Percentiles rank a stretch among this genome's conserved stretches.
Evolutionary conservation across 2,797 vertebrate species (phyloP).

Genomic region (Bovichtus variegatus): DNA sequence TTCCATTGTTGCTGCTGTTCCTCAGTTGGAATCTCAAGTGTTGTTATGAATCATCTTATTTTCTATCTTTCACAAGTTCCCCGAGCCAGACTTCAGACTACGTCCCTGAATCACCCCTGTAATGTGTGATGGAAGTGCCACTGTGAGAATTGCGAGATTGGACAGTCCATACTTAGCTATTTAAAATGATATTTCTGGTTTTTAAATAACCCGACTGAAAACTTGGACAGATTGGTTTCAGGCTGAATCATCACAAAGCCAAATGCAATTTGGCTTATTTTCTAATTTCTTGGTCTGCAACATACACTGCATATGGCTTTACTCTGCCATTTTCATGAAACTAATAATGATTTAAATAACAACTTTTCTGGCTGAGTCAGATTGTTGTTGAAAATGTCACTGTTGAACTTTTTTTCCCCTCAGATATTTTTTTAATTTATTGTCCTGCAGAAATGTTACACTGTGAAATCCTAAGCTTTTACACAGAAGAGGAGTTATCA

Average conservation of each 20-base stretch:
- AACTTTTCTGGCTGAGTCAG: conserved; percentile 47
- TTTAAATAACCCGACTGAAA: conserved; percentile 53
- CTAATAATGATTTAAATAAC: conserved; percentile 57
- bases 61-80: conserved; percentile 36
- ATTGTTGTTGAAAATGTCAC: conserved; percentile 58
- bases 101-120: conserved; percentile 39
- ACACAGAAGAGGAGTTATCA: conserved; percentile 50
- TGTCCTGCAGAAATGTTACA: conserved; percentile 14
- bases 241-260: conserved; percentile 61
- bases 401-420: conserved; percentile 28
- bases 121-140: conserved; percentile 34
- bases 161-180: conserved; percentile 29
- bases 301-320: conserved; percentile 47
- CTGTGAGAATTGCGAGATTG: conserved; percentile 13
- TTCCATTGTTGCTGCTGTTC: conserved; percentile 15
- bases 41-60: conserved; percentile 59
- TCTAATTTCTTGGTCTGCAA: conserved; percentile 67
- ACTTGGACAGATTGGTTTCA: conserved; percentile 59
- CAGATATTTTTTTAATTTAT: conserved; percentile 26
- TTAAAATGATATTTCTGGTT: conserved; percentile 51
- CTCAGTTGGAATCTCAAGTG: conserved; percentile 42
- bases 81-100: conserved; percentile 21
- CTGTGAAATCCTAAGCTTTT: conserved; percentile 48
- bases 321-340: conserved; percentile 44
- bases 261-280: conserved; percentile 69